Base-by-base conservation (phyloP, 2,797 vertebrate genomes). In the Chrosomus eos region DNA sequence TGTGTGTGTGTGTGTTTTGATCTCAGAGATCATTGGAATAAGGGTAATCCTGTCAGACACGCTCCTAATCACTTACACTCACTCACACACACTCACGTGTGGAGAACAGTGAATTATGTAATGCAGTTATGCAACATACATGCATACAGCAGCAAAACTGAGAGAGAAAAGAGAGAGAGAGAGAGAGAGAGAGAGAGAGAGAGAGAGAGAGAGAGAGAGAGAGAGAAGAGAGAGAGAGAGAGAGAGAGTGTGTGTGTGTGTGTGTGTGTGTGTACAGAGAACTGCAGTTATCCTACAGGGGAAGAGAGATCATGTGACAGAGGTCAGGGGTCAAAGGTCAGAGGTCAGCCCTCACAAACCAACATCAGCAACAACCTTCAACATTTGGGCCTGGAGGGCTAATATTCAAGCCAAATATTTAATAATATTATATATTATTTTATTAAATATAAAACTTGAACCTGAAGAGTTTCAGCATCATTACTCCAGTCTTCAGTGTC, bases 191-290 rank as follows among this genome's bases (percentile, higher is more conserved):
- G 51, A 31, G 62, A 89, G 90, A 92, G 92, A 93, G 92, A 93
- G 93, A 93, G 68, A 16, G 7, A 80, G 85, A 86, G 78, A 70
- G 89, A 43, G 36, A 55, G 67, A 13, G 55, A 58, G 55, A 43
- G 40, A 11, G 40, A 43, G 40, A 43, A 45, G 11, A 58, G 71
- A 40, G 68, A 82, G 48, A 28, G 62, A 89, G 90, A 92, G 92
- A 93, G 92, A 93, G 93, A 93, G 68, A 26, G 36, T 5, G 36
- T 5, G 36, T 7, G 36, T 48, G 53, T 28, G n/a, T n/a, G n/a
- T n/a, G n/a, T n/a, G n/a, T n/a, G n/a, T n/a, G n/a, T n/a, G 19
- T 95, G 95, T 97, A 95, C 95, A 97, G 95, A 92, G 94, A 93
- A 92, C 92, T 53, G 1, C 62, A 58, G 11, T 23, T 28, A 55